phyloP scores from a whole-genome alignment of 2,113 vertebrate genomes.

The Myrmophylax atrothorax region DNA sequence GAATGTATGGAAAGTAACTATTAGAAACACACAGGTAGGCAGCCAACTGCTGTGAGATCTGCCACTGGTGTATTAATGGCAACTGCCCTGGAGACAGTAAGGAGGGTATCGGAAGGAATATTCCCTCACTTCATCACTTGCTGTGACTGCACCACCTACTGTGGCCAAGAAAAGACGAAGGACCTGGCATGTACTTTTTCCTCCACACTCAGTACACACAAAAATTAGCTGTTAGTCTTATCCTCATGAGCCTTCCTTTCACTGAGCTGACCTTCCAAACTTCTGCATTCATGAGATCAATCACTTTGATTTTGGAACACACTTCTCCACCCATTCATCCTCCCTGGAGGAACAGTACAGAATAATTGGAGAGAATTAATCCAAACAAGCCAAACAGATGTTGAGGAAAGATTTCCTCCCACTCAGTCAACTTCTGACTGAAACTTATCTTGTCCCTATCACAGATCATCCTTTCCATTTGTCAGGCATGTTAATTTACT shows the following conservation, averaged over 20 bases:
- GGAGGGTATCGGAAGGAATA: background rate
- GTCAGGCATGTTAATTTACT: background rate
- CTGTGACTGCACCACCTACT: background rate
- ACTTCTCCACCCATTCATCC: background rate
- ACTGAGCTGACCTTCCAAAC: conserved; percentile 11
- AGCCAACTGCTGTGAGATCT: background rate
- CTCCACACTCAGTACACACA: background rate
- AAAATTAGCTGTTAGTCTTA: background rate
- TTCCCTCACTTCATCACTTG: background rate
- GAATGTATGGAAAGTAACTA: background rate
- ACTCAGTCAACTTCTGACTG: background rate
- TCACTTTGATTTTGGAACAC: background rate
- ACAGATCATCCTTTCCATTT: background rate
- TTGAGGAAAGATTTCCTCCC: background rate
- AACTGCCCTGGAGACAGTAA: background rate
- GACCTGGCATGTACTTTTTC: background rate
- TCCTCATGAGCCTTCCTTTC: background rate
- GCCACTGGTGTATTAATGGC: background rate
- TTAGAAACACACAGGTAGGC: background rate
- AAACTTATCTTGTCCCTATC: background rate
- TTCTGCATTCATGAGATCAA: background rate
- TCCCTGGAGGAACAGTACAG: background rate
- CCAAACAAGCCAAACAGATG: conserved; percentile 32
- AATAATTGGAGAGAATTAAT: background rate
- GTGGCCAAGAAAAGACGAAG: background rate